These are phyloP conservation scores for Dicrurus megarhynchus DNA, from an alignment of 2,113 vertebrate species.

Conservation along the genomic window DNA sequence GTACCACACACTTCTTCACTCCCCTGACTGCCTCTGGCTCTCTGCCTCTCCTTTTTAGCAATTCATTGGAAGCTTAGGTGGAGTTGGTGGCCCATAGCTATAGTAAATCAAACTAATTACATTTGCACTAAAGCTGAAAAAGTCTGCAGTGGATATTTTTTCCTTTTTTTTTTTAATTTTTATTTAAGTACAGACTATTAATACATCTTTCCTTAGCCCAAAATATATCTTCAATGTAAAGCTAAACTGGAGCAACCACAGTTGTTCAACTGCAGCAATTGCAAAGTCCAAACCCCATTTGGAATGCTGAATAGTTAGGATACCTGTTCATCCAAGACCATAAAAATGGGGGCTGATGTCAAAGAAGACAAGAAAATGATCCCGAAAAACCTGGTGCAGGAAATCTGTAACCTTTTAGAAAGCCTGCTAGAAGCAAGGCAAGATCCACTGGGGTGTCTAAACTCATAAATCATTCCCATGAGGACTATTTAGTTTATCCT, in stretches of 20 bases:
- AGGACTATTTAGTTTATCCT: not conserved
- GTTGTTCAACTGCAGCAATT: not conserved
- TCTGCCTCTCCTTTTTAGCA: not conserved
- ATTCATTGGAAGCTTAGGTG: constrained; percentile 43
- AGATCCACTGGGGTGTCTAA: not conserved
- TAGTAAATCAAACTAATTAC: constrained; percentile 74
- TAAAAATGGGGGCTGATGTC: not conserved
- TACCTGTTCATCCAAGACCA: not conserved
- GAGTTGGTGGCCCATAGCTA: constrained; percentile 36
- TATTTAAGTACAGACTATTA: constrained; percentile 1
- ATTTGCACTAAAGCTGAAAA: constrained; percentile 44
- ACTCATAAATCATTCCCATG: not conserved
- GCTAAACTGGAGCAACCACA: not conserved
- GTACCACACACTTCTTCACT: not conserved
- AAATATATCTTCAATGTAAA: constrained; percentile 13
- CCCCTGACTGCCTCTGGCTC: not conserved
- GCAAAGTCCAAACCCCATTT: not conserved
- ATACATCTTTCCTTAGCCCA: constrained; percentile 44
- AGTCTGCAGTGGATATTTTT: constrained; percentile 1
- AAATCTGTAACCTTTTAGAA: not conserved
- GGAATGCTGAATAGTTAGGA: not conserved
- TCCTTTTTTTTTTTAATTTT: fast-evolving
- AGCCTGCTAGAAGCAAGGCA: not conserved
- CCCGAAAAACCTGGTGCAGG: not conserved
- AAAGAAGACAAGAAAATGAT: not conserved